phyloP scores from a whole-genome alignment of 2,888 invertebrate species.

The Heteropelma amictum region DNA sequence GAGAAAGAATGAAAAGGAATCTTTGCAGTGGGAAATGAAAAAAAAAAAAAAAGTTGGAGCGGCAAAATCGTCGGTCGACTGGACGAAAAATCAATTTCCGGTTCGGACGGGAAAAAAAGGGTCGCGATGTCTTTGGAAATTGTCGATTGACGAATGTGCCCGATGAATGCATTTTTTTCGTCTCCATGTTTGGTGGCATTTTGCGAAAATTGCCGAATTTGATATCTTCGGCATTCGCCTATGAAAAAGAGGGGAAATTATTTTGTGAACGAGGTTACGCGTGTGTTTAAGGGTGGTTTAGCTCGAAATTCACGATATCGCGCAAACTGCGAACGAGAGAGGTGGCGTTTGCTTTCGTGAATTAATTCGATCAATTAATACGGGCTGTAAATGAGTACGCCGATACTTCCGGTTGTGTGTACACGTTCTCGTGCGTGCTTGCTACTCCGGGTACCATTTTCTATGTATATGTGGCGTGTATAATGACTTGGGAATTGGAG shows the following conservation, averaged over 20 bases:
- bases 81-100: conserved; percentile 21
- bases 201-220: not conserved
- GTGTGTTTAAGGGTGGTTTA: conserved; percentile 9
- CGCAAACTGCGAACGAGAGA: conserved; percentile 3
- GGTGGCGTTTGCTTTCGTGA: conserved; percentile 59
- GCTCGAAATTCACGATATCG: conserved; percentile 17
- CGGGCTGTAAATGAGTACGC: conserved; percentile 60
- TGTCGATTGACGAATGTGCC: conserved; percentile 16
- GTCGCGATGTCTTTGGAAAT: conserved; percentile 18
- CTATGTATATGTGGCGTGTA: not conserved
- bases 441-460: no score
- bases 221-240: no score
- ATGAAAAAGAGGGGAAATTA: no score
- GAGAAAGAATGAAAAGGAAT: not conserved
- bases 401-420: not conserved
- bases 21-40: not conserved
- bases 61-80: not conserved
- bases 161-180: conserved; percentile 2
- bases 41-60: not conserved
- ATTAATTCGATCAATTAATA: conserved; percentile 73
- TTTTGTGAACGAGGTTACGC: no score
- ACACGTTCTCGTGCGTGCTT: not conserved
- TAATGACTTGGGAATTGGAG: no score
- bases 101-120: not conserved
- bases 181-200: conserved; percentile 1